These are phyloP conservation scores for Steromphala cineraria DNA, from an alignment of 2,888 invertebrate species.

Conservation along the genomic window DNA sequence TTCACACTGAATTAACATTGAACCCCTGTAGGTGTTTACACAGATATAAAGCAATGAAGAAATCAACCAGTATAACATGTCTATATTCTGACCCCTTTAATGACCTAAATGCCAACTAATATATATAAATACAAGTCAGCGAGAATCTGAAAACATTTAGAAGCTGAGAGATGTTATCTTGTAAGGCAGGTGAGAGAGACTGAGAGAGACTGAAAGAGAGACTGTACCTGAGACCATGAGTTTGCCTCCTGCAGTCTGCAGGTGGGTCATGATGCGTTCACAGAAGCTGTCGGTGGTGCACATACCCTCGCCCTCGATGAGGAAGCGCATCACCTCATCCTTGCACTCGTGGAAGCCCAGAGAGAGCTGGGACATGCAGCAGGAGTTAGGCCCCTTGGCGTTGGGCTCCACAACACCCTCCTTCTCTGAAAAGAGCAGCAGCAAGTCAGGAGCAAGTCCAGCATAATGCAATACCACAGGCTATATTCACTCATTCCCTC, in stretches of 20 bases:
- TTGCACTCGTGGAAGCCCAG: constrained; percentile 94
- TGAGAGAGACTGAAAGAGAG: background rate
- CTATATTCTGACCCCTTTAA: no score
- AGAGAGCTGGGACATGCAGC: constrained; percentile 80
- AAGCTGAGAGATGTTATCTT: background rate
- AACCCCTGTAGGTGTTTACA: no score
- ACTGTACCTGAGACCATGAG: constrained; percentile 15
- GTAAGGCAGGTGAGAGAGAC: background rate
- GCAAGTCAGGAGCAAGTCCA: no score
- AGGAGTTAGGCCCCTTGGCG: background rate
- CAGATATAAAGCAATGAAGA: no score
- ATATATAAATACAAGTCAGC: no score
- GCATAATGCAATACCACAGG: no score
- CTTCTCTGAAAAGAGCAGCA: background rate
- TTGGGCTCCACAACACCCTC: background rate
- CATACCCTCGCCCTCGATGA: constrained; percentile 89
- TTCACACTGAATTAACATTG: no score
- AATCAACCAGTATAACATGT: no score
- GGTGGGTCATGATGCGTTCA: constrained; percentile 86
- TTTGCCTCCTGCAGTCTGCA: constrained; percentile 80
- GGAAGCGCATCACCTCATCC: constrained; percentile 90
- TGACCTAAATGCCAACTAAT: no score
- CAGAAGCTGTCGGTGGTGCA: constrained; percentile 88
- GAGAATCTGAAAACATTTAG: no score
- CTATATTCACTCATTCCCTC: no score